Percentiles rank a stretch among this genome's conserved stretches.
Evolutionary conservation across 2,888 invertebrate species (phyloP).

Genomic region (Dryomyza anilis): DNA sequence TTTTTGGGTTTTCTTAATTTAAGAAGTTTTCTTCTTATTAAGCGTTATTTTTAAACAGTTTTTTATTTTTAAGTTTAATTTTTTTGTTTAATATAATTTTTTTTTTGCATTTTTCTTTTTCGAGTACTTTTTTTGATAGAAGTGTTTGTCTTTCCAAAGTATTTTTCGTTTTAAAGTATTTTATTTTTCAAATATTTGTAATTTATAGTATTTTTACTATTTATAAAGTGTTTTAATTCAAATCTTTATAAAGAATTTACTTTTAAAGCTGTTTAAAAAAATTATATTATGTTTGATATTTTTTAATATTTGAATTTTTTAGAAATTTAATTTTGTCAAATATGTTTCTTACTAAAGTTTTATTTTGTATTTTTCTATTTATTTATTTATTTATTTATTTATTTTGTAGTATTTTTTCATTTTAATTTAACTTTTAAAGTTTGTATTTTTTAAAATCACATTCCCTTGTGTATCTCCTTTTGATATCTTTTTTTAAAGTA

Average conservation of each 20-base stretch:
- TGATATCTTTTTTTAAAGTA: neutral
- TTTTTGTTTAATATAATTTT: no score
- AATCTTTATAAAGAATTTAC: constrained; percentile 20
- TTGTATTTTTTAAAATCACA: neutral
- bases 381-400: neutral
- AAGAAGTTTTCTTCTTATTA: no score
- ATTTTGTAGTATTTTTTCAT: no score
- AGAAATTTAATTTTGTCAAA: neutral
- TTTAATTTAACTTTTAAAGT: neutral
- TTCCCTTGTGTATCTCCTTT: neutral
- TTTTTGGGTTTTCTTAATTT: no score
- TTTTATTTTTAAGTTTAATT: no score
- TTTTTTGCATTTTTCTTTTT: no score
- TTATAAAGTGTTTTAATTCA: constrained; percentile 28
- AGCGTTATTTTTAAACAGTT: no score
- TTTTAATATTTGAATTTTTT: constrained; percentile 2
- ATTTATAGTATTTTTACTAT: neutral
- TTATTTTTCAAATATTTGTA: neutral
- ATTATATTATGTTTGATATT: constrained; percentile 2
- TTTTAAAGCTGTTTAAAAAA: constrained; percentile 28
- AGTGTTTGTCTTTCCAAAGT: no score
- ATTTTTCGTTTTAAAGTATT: no score
- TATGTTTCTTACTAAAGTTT: neutral
- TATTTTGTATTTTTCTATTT: neutral
- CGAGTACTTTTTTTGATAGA: no score